A percentile compares a stretch with the other conserved stretches of the same genome.
These are phyloP conservation scores for Nyctibius grandis DNA, from an alignment of 2,797 vertebrate genomes.

Conservation along the genomic window DNA sequence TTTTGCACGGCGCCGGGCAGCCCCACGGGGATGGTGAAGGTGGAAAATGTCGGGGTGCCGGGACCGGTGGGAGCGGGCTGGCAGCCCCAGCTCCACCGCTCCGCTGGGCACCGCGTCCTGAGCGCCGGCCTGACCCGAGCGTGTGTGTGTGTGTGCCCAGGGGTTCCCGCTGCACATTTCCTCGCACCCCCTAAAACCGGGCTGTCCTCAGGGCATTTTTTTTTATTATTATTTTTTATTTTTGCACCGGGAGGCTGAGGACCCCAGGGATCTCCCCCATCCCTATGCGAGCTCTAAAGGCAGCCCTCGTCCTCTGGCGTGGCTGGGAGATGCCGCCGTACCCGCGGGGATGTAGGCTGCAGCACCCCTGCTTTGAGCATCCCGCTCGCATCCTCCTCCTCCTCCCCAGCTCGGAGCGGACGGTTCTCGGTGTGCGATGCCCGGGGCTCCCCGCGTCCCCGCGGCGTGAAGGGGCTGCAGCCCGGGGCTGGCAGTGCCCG, in stretches of 20 bases:
- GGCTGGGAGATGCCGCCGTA: background rate
- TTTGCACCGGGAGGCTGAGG: background rate
- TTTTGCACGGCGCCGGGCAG: background rate
- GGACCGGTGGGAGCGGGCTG: background rate
- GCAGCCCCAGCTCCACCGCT: background rate
- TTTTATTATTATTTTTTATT: background rate
- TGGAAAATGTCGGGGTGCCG: background rate
- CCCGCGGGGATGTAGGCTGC: background rate
- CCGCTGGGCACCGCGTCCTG: background rate
- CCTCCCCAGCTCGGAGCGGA: background rate
- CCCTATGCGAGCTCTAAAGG: too few species aligned
- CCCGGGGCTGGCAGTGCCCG: background rate
- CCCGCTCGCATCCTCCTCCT: background rate
- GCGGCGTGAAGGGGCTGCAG: background rate
- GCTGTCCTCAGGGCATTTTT: background rate
- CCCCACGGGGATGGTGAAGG: background rate
- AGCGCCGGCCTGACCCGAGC: background rate
- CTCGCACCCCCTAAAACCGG: rapidly evolving
- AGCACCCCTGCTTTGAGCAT: background rate
- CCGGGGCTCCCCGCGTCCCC: background rate
- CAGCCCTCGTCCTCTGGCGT: too few species aligned
- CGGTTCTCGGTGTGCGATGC: background rate
- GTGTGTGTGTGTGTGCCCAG: background rate
- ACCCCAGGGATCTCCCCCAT: background rate
- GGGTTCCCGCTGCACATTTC: background rate